phyloP scores from a whole-genome alignment of 2,888 invertebrate genomes.

The Lasioglossum villosulum region DNA sequence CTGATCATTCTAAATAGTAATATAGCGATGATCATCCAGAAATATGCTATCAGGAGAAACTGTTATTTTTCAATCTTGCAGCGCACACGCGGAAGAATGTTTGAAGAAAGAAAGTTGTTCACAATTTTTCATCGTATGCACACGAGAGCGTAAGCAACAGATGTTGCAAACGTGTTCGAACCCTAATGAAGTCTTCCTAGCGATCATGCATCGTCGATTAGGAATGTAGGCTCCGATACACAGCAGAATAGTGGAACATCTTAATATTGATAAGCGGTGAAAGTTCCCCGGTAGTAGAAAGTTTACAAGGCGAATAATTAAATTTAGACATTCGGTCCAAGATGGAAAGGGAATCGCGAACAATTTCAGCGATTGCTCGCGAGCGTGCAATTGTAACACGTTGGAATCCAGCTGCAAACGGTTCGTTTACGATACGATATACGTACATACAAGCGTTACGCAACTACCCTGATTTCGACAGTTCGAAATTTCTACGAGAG shows the following conservation, averaged over 20 bases:
- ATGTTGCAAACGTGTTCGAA: neutral
- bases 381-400: constrained; percentile 31
- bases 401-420: constrained; percentile 25
- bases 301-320: constrained; percentile 34
- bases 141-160: neutral
- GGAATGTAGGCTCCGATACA: constrained; percentile 8
- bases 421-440: constrained; percentile 27
- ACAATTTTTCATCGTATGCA: neutral
- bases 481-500: constrained; percentile 25
- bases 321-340: constrained; percentile 16
- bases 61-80: neutral
- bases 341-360: neutral
- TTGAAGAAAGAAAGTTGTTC: neutral
- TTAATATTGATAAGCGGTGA: constrained; percentile 41
- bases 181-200: neutral
- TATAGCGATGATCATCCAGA: neutral
- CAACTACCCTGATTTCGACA: constrained; percentile 35
- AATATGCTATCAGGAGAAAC: neutral
- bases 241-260: constrained; percentile 7
- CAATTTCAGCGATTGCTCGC: neutral
- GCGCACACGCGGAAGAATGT: neutral
- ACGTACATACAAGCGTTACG: constrained; percentile 6
- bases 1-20: neutral
- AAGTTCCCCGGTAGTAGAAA: constrained; percentile 40
- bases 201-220: neutral